Evolutionary conservation across 2,888 invertebrate genomes (phyloP), one percentile per base, ranked within the genome.

Genomic region (Ophioninae sp.): DNA sequence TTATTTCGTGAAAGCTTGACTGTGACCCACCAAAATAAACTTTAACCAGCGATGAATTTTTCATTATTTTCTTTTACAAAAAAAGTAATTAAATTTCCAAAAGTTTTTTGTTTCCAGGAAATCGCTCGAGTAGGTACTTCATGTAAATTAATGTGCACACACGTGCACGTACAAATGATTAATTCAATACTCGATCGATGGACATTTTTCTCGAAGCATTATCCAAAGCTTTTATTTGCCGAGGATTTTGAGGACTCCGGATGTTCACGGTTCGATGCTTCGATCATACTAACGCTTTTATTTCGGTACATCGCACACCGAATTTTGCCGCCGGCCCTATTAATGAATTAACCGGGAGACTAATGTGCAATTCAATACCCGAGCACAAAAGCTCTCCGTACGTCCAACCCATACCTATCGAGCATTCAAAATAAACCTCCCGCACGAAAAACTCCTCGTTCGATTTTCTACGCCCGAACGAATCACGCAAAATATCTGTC

Each of bases 371-470:
- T 37, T 0, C 13, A 17, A 5, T 30, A 30, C 51, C 10, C 30
- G 39, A 13, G 51, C 51, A 51, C 17, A 10, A 51, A 51, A 23
- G 71, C n/a, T 22, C 13, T 44, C 69, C 20, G 77, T 68, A 77
- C 73, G 67, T 41, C 56, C 44, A 23, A 59, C 67, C 13, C 51
- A 39, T 30, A 75, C 56, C 73, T 67, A 81, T 73, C 61, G 51
- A 44, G 68, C 23, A 51, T 30, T 68, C 61, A 72, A 67, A 77
- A 72, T 39, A 51, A 39, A 59, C 20, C 51, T n/a, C 51, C 51
- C 13, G 44, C 20, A 51, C 51, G 51, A 51, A 51, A 77, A 56
- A 77, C 51, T 67, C 69, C 13, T 81, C 64, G 58, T 0, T 41
- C 13, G 17, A 61, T 61, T n/a, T 0, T n/a, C 3, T 9, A 44